Conservation (phyloP, 2,797 vertebrate genomes). For the Pangasius mekongensis region DNA sequence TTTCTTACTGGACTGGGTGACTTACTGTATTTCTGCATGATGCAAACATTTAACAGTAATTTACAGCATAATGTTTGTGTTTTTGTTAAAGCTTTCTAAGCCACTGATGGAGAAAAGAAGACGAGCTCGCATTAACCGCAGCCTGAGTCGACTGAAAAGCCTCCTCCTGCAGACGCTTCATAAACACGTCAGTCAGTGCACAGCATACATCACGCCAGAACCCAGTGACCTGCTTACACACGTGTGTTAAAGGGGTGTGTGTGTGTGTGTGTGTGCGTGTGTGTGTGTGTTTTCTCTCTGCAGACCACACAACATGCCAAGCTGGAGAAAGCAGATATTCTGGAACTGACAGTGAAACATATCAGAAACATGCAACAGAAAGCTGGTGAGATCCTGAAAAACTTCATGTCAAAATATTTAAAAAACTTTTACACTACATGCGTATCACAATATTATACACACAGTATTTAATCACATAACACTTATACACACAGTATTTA, state of each 20-base stretch:
- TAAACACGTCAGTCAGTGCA: neutral
- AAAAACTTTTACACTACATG: neutral
- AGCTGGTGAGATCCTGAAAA: neutral
- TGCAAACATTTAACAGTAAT: neutral
- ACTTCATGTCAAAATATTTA: neutral
- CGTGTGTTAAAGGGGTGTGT: neutral
- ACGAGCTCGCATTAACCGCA: neutral
- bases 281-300: neutral
- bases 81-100: neutral
- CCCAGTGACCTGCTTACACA: neutral
- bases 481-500: no score
- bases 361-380: neutral
- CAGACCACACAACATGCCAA: neutral
- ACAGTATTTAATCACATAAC: no score
- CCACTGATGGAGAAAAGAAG: neutral
- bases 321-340: neutral
- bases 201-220: neutral
- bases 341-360: conserved; percentile 1
- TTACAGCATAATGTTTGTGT: neutral
- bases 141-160: neutral
- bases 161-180: neutral
- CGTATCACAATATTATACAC: no score
- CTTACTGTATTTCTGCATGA: neutral
- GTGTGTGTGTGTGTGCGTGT: neutral
- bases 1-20: neutral